Evolutionary conservation across 2,797 vertebrate species (phyloP), one percentile per base, ranked within the genome.

Genomic region (Sebastes vulpes): DNA sequence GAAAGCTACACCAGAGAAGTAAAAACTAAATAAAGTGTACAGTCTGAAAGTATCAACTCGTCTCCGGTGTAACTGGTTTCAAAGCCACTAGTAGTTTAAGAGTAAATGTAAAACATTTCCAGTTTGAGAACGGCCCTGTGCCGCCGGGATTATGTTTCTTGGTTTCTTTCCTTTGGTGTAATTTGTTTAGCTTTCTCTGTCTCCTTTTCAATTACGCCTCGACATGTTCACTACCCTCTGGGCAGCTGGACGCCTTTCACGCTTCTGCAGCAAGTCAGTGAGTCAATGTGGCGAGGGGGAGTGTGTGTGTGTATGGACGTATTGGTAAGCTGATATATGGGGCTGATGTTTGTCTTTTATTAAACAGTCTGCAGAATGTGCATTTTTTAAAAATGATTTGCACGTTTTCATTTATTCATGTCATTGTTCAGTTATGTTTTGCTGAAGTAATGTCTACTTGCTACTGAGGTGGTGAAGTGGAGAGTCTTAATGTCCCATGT

Each of bases 181-280:
- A 94, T 93, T 91, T 93, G 88, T 95, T 94, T 94, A 79, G 73
- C 71, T 88, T 85, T 90, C 81, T 79, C 80, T 74, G 92, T 91
- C 93, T 92, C 82, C 85, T 89, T 88, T 75, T 86, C 87, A 91
- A 87, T 93, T 90, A 89, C 4, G 67, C 73, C 88, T 79, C 68
- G 57, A 86, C 84, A 71, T 89, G 90, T 89, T 73, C 73, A 65
- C 79, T 74, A 56, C 77, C 87, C 92, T 86, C 79, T 76, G 76
- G 87, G 87, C 84, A 87, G 72, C 88, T 66, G 72, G 80, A 67
- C 38, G 65, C 77, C 72, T 76, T 77, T 87, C 78, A 93, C 54
- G 79, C 85, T 81, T 84, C 77, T 86, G 80, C 65, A 77, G 46
- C 72, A 50, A 73, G 79, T 86, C 46, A 64, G 11, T 65, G 79